These are phyloP conservation scores for Cossypha caffra DNA, from an alignment of 2,797 vertebrate genomes.

Conservation along the genomic window DNA sequence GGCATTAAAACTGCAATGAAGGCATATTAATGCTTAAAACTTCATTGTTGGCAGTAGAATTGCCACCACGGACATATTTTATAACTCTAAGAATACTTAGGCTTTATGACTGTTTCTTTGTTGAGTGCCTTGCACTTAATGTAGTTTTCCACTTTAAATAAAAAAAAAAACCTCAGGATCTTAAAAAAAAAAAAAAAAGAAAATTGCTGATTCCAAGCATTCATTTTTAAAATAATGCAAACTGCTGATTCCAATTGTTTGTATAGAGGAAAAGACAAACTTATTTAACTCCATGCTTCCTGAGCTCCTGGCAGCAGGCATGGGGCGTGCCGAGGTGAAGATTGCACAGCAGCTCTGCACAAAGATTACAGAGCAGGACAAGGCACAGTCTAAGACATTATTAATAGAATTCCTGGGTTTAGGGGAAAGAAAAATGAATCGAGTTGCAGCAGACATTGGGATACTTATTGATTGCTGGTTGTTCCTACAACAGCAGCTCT, in stretches of 20 bases:
- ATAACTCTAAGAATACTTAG: constrained; percentile 85
- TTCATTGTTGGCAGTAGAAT: constrained; percentile 86
- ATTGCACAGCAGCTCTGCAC: background rate
- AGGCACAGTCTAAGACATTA: background rate
- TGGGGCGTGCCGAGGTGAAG: background rate
- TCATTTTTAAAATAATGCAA: constrained; percentile 84
- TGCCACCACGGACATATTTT: constrained; percentile 86
- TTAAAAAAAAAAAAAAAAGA: constrained; percentile 38
- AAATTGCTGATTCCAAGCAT: constrained; percentile 84
- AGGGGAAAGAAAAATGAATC: background rate
- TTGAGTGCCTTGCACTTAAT: constrained; percentile 84
- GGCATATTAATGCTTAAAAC: constrained; percentile 89
- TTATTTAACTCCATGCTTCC: constrained; percentile 80
- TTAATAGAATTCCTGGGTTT: background rate
- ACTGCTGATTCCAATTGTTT: constrained; percentile 85
- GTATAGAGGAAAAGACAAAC: constrained; percentile 61
- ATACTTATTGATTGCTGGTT: background rate
- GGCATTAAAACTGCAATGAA: constrained; percentile 88
- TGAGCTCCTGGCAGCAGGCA: constrained; percentile 34
- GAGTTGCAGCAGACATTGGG: background rate
- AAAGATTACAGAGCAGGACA: background rate
- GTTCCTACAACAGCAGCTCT: background rate
- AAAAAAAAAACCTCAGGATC: constrained; percentile 72
- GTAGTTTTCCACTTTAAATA: constrained; percentile 86
- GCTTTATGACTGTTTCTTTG: constrained; percentile 84